A percentile compares a stretch with the other conserved stretches of the same genome.
These are phyloP conservation scores for Cynopterus brachyotis DNA, from an alignment of 2,113 vertebrate species.

Conservation along the genomic window DNA sequence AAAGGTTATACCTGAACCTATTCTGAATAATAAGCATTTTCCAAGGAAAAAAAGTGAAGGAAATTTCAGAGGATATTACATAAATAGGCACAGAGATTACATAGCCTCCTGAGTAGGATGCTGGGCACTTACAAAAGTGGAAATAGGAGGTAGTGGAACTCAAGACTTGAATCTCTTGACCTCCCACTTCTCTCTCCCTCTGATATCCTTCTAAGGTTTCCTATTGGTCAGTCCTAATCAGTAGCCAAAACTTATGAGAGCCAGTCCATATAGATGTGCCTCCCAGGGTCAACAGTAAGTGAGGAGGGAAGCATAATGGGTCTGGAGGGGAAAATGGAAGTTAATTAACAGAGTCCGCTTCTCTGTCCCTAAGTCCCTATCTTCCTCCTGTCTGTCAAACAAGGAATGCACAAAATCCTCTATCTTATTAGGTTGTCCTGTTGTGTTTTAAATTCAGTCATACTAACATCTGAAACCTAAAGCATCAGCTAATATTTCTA, in stretches of 20 bases:
- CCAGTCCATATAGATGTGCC: accelerated
- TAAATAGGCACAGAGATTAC: not conserved
- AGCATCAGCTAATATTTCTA: not conserved
- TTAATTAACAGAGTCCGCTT: not conserved
- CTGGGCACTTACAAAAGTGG: not conserved
- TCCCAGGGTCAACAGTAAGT: not conserved
- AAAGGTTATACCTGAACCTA: not conserved
- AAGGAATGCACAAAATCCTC: not conserved
- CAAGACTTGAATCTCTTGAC: not conserved
- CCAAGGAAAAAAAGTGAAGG: not conserved
- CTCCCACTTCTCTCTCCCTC: not conserved
- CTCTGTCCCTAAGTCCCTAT: not conserved
- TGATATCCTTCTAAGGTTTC: not conserved
- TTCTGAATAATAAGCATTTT: not conserved
- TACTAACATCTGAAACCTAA: not conserved
- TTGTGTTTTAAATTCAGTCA: not conserved
- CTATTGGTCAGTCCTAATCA: not conserved
- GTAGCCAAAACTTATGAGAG: not conserved
- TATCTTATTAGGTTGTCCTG: not conserved
- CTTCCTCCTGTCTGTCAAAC: not conserved
- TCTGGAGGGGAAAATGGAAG: not conserved
- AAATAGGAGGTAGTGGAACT: not conserved
- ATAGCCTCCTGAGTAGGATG: no score
- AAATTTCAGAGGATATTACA: not conserved
- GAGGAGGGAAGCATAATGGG: not conserved